phyloP scores from a whole-genome alignment of 2,888 invertebrate species.

The Pyrrhosoma nymphula region DNA sequence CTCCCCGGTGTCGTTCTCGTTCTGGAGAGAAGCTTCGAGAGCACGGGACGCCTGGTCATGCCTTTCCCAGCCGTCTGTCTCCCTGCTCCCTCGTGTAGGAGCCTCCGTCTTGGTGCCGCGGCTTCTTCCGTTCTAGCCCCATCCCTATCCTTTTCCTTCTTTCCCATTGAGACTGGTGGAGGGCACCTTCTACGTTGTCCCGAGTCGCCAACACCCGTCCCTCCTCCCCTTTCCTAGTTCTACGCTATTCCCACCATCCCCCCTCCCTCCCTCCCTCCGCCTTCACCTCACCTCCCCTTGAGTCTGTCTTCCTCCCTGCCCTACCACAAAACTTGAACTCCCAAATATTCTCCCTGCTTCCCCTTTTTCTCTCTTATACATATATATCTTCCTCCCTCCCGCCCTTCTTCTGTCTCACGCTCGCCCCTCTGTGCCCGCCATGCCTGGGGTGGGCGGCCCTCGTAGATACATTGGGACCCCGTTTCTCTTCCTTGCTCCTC shows the following conservation, averaged over 20 bases:
- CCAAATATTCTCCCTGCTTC: background rate
- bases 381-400: background rate
- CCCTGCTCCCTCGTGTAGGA: background rate
- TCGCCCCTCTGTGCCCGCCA: background rate
- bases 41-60: background rate
- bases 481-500: background rate
- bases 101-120: background rate
- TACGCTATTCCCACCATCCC: background rate
- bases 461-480: background rate
- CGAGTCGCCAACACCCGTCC: background rate
- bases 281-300: background rate
- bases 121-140: background rate
- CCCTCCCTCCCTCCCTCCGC: background rate
- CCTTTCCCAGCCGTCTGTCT: background rate
- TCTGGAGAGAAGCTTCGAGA: background rate
- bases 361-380: background rate
- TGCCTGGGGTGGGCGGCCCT: background rate
- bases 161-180: background rate
- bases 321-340: conserved; percentile 23
- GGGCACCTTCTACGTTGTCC: background rate
- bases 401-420: background rate
- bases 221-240: background rate
- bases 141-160: background rate
- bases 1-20: no score
- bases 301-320: conserved; percentile 21